Evolutionary conservation across 2,888 invertebrate species (phyloP).

Genomic region (Ophion slaviceki): DNA sequence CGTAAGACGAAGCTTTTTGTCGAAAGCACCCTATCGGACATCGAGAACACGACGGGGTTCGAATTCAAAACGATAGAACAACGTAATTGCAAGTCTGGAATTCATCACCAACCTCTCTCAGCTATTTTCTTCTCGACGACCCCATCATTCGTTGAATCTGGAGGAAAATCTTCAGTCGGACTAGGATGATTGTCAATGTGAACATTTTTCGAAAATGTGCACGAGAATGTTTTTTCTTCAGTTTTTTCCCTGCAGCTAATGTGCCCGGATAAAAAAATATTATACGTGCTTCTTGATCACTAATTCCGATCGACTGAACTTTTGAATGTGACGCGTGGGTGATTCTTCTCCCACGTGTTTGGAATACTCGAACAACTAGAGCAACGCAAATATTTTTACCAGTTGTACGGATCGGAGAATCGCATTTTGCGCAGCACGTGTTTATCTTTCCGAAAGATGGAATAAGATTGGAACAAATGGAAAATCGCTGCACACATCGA

Average conservation of each 20-base stretch:
- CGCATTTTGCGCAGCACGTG: no score
- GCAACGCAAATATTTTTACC: not conserved
- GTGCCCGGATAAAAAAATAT: not conserved
- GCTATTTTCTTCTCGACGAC: not conserved
- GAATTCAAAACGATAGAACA: not conserved
- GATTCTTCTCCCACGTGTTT: not conserved
- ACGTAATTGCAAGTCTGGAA: not conserved
- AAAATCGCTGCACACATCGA: not conserved
- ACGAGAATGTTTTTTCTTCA: no score
- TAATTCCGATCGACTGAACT: not conserved
- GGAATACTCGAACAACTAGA: not conserved
- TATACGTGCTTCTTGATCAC: not conserved
- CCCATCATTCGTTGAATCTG: not conserved
- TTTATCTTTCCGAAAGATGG: no score
- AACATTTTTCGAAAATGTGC: no score
- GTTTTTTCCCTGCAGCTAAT: not conserved
- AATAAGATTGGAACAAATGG: no score
- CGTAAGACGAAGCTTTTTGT: no score
- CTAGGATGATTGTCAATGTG: not conserved
- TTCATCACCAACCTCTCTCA: conserved; percentile 23
- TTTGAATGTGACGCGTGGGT: not conserved
- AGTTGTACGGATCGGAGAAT: no score
- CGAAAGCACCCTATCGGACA: not conserved
- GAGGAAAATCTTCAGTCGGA: no score
- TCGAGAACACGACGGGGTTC: not conserved